Evolutionary conservation across 53 echinoderm and acorn worm genomes (phyloP).

Genomic region (Patiria pectinifera): DNA sequence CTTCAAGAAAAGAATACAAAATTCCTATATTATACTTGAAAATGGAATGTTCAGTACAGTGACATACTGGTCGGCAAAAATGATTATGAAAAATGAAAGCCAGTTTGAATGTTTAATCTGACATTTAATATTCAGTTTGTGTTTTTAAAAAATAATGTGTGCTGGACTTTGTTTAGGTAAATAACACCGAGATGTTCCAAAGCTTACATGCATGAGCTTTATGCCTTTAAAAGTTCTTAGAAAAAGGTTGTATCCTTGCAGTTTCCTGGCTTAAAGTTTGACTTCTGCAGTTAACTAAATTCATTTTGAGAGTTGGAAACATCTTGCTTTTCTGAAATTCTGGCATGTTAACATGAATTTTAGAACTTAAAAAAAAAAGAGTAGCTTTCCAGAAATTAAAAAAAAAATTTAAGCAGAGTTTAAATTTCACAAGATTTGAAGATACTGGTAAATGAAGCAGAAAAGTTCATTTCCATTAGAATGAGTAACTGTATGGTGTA

Average conservation of each 20-base stretch:
- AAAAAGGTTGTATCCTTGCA: not conserved
- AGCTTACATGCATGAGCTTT: too few species aligned
- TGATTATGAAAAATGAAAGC: too few species aligned
- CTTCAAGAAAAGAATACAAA: not conserved
- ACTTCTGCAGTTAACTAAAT: not conserved
- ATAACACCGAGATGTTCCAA: too few species aligned
- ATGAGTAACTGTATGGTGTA: too few species aligned
- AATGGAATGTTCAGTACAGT: not conserved
- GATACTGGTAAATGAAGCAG: too few species aligned
- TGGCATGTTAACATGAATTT: not conserved
- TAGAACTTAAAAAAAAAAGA: not conserved
- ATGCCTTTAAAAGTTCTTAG: not conserved
- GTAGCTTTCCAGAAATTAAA: not conserved
- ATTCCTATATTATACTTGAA: not conserved
- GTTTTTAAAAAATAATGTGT: not conserved
- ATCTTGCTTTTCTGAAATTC: not conserved
- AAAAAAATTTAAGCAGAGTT: too few species aligned
- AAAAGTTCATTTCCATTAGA: too few species aligned
- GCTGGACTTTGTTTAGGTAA: not conserved
- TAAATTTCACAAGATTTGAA: too few species aligned
- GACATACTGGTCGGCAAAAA: too few species aligned
- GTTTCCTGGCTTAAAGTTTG: not conserved
- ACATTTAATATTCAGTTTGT: too few species aligned
- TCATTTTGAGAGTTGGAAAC: not conserved
- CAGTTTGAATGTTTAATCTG: too few species aligned